A percentile compares a stretch with the other conserved stretches of the same genome.
phyloP scores from a whole-genome alignment of 2,888 invertebrate genomes.

The Actias luna region DNA sequence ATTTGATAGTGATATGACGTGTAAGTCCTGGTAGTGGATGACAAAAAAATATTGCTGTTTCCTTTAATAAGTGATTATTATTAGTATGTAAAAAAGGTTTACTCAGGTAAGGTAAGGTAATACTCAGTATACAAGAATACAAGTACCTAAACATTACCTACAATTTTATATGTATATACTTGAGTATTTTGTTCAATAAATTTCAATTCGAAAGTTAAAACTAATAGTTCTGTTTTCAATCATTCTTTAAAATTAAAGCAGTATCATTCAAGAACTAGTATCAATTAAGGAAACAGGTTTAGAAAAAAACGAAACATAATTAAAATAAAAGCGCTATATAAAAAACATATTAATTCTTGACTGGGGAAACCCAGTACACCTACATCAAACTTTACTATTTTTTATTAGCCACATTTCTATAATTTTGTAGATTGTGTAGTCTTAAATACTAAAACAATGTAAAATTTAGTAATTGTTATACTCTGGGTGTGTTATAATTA shows the following conservation, averaged over 20 bases:
- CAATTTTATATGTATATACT: neutral
- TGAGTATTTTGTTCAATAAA: neutral
- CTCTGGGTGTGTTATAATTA: too few relatives aligned
- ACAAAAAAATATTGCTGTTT: neutral
- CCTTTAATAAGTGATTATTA: neutral
- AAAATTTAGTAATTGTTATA: too few relatives aligned
- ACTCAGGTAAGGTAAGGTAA: neutral
- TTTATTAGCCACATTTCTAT: neutral
- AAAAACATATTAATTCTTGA: slow-evolving; percentile 16
- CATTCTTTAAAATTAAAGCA: neutral
- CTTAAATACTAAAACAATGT: neutral
- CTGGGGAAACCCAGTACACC: neutral
- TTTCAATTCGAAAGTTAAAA: neutral
- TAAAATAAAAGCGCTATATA: neutral
- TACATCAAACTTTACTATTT: neutral
- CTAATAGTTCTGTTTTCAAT: neutral
- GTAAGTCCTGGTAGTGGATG: neutral
- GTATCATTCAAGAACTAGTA: neutral
- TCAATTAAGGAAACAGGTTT: neutral
- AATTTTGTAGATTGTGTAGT: neutral
- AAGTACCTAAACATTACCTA: neutral
- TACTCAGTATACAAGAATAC: too few relatives aligned
- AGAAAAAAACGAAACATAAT: neutral
- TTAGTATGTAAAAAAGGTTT: neutral
- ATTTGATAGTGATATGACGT: neutral